Evolutionary conservation across 2,888 invertebrate species (phyloP).

Genomic region (Patella ulyssiponensis): DNA sequence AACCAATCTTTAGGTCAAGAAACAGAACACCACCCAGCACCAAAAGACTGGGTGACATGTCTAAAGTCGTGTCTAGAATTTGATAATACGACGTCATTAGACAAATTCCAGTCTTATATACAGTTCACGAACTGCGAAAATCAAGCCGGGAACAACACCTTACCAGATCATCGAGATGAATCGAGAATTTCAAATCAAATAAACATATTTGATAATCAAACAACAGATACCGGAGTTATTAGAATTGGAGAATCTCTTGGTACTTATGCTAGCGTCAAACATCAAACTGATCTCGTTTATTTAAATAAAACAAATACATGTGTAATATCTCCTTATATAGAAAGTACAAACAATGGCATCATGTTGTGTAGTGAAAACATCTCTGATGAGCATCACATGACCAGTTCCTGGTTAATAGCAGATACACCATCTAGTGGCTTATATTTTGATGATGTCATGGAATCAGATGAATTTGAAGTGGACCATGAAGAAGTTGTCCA

Average conservation of each 20-base stretch:
- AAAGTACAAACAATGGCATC: background rate
- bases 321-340: too few relatives aligned
- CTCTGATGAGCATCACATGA: too few relatives aligned
- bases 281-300: too few relatives aligned
- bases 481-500: background rate
- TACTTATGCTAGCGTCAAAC: too few relatives aligned
- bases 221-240: too few relatives aligned
- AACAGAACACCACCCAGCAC: background rate
- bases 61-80: slow-evolving; percentile 3
- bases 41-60: background rate
- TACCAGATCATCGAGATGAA: too few relatives aligned
- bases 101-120: background rate
- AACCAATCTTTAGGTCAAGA: background rate
- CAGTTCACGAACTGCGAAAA: background rate
- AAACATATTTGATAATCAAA: too few relatives aligned
- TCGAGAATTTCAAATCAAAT: too few relatives aligned
- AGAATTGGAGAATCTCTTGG: too few relatives aligned
- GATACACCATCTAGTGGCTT: background rate
- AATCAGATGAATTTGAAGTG: background rate
- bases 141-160: background rate
- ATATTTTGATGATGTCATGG: background rate
- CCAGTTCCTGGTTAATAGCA: background rate
- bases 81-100: background rate
- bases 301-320: too few relatives aligned
- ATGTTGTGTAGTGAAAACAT: background rate